Conservation (phyloP, 2,888 invertebrate species). For the Chrysodeixis includens region DNA sequence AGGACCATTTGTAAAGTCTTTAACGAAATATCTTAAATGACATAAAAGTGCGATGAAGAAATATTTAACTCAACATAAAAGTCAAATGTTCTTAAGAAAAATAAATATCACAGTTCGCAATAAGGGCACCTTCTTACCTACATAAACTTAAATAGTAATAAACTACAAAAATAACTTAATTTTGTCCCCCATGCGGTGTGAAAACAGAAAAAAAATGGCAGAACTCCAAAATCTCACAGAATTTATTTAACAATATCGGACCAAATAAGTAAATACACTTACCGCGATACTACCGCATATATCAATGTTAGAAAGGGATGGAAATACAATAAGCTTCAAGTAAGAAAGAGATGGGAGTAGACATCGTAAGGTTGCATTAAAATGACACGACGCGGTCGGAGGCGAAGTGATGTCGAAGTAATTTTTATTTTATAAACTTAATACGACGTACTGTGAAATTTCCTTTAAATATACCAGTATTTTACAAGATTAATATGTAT, state of each 20-base stretch:
- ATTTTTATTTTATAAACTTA: slow-evolving; percentile 62
- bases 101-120: neutral
- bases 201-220: slow-evolving; percentile 10
- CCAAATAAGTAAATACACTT: slow-evolving; percentile 45
- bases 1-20: slow-evolving; percentile 1
- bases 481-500: slow-evolving; percentile 44
- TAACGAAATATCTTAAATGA: neutral
- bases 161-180: slow-evolving; percentile 9
- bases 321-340: slow-evolving; percentile 15
- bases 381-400: slow-evolving; percentile 51
- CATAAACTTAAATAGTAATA: slow-evolving; percentile 12
- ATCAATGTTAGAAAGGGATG: slow-evolving; percentile 34
- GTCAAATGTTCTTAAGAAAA: neutral
- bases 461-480: slow-evolving; percentile 50
- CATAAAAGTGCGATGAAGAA: neutral
- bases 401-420: slow-evolving; percentile 40
- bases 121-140: neutral
- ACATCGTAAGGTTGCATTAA: slow-evolving; percentile 64
- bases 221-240: slow-evolving; percentile 18
- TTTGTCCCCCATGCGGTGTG: neutral
- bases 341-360: slow-evolving; percentile 39
- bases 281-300: slow-evolving; percentile 32
- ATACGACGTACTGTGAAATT: slow-evolving; percentile 63
- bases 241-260: slow-evolving; percentile 32
- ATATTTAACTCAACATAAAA: neutral